Conservation (phyloP, 2,797 vertebrate species). For the Hoplostethus mediterraneus region DNA sequence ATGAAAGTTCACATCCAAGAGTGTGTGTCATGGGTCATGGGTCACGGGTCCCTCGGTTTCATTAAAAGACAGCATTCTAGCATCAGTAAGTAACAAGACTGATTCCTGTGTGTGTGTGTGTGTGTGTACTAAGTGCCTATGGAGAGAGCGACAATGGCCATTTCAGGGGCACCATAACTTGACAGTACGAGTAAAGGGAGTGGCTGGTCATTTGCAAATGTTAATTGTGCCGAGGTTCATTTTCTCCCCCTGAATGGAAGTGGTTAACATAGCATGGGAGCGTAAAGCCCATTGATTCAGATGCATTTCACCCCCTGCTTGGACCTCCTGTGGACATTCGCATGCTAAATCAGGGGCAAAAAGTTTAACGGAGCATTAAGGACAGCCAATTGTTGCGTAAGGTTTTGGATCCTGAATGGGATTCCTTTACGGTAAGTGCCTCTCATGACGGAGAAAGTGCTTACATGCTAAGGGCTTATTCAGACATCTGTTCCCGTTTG, state of each 20-base stretch:
- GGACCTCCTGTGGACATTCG: constrained; percentile 57
- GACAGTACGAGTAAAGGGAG: constrained; percentile 27
- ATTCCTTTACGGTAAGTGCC: constrained; percentile 68
- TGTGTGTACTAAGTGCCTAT: background rate
- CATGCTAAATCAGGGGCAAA: constrained; percentile 63
- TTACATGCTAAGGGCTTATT: constrained; percentile 68
- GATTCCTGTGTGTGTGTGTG: background rate
- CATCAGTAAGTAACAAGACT: too few relatives aligned
- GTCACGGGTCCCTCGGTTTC: constrained; percentile 39
- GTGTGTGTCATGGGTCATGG: constrained; percentile 7
- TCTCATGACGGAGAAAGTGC: constrained; percentile 73
- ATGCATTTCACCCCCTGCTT: constrained; percentile 44
- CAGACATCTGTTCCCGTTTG: constrained; percentile 77
- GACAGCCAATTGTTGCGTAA: constrained; percentile 57
- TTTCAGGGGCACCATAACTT: background rate
- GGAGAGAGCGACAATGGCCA: constrained; percentile 1
- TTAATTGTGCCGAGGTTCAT: constrained; percentile 63
- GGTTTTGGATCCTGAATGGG: constrained; percentile 67
- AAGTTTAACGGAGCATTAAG: constrained; percentile 54
- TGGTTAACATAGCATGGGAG: constrained; percentile 46
- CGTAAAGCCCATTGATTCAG: constrained; percentile 66
- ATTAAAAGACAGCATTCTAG: constrained; percentile 69
- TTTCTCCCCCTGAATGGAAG: constrained; percentile 64
- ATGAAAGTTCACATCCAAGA: background rate
- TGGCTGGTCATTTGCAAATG: constrained; percentile 63